A percentile compares a stretch with the other conserved stretches of the same genome.
Evolutionary conservation across 2,797 vertebrate species (phyloP).

Genomic region (Eutrigla gurnardus): DNA sequence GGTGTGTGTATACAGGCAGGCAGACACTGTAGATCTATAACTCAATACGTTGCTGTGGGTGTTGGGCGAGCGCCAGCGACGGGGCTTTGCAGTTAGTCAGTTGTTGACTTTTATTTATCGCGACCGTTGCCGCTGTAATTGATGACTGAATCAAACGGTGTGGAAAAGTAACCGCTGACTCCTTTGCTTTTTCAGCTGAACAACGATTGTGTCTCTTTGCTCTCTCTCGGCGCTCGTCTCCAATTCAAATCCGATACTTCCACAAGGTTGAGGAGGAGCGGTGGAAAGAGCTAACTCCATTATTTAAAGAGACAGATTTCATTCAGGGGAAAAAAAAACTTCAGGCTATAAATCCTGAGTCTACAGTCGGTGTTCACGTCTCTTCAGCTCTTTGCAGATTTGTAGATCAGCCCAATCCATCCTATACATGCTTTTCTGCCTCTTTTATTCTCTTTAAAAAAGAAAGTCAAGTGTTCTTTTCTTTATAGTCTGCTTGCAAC

Average conservation of each 20-base stretch:
- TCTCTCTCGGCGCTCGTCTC: slow-evolving; percentile 41
- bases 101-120: slow-evolving; percentile 75
- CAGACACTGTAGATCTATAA: slow-evolving; percentile 46
- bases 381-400: slow-evolving; percentile 46
- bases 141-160: slow-evolving; percentile 67
- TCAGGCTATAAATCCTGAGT: slow-evolving; percentile 39
- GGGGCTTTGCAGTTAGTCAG: slow-evolving; percentile 52
- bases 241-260: slow-evolving; percentile 62
- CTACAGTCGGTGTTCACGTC: slow-evolving; percentile 40
- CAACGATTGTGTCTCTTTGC: slow-evolving; percentile 32
- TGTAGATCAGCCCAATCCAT: slow-evolving; percentile 17
- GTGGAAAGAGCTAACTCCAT: slow-evolving; percentile 18
- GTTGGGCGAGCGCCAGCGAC: slow-evolving; percentile 52
- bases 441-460: slow-evolving; percentile 49
- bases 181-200: slow-evolving; percentile 45
- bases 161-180: slow-evolving; percentile 59
- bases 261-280: neutral
- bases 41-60: slow-evolving; percentile 58
- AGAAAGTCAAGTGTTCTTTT: slow-evolving; percentile 52
- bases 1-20: slow-evolving; percentile 49
- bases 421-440: slow-evolving; percentile 10
- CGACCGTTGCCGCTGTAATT: slow-evolving; percentile 63
- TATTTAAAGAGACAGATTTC: slow-evolving; percentile 63
- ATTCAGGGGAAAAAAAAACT: slow-evolving; percentile 62
- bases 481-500: slow-evolving; percentile 29